Percentiles rank a stretch among this genome's conserved stretches.
These are phyloP conservation scores for Muntiacus reevesi DNA, from an alignment of 2,113 vertebrate species.

Conservation along the genomic window DNA sequence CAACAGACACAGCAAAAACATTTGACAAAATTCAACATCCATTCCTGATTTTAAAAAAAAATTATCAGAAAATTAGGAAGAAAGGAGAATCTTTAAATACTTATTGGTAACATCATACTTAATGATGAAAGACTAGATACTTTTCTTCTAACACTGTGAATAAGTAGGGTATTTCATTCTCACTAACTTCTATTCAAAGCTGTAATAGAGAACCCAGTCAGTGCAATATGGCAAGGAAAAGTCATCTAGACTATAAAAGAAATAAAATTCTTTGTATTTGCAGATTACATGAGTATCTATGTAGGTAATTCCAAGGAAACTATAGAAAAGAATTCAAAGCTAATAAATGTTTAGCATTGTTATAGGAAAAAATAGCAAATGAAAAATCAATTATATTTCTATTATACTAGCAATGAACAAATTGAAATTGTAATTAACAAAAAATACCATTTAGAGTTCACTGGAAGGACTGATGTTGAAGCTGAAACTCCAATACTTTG, in stretches of 20 bases:
- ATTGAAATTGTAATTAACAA: constrained; percentile 12
- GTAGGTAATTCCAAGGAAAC: neutral
- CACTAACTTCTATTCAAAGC: neutral
- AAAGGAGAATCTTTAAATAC: neutral
- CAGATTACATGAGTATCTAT: neutral
- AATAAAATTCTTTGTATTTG: neutral
- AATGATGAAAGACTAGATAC: neutral
- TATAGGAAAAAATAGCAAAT: neutral
- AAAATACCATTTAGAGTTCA: neutral
- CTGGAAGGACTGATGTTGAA: neutral
- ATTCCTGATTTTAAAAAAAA: neutral
- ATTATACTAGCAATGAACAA: neutral
- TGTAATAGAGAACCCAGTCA: neutral
- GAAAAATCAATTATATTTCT: neutral
- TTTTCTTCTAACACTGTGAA: neutral
- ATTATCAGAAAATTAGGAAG: neutral
- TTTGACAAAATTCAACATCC: neutral
- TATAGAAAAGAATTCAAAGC: neutral
- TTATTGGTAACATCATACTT: neutral
- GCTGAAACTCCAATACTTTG: neutral
- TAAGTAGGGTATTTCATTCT: neutral
- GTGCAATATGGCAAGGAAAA: neutral
- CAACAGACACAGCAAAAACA: neutral
- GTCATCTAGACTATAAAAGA: neutral
- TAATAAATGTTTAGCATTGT: neutral